Evolutionary conservation across 1,140 invertebrate genomes (phyloP).

Genomic region (Panagrolaimus sp.): DNA sequence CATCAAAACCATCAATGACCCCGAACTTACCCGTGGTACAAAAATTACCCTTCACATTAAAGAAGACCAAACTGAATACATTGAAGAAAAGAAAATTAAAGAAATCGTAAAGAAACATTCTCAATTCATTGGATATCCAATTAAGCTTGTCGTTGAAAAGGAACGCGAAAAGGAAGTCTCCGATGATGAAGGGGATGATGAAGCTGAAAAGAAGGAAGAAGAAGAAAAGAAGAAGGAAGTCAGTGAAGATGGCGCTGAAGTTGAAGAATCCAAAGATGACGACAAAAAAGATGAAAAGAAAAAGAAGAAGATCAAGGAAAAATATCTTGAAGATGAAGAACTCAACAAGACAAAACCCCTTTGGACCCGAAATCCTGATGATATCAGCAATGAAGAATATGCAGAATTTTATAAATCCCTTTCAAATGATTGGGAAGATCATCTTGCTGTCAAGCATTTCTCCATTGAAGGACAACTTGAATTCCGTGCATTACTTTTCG

Average conservation of each 20-base stretch:
- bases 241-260: constrained; percentile 62
- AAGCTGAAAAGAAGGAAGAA: constrained; percentile 68
- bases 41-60: constrained; percentile 82
- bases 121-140: constrained; percentile 98
- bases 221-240: constrained; percentile 60
- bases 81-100: constrained; percentile 87
- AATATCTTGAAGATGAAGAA: constrained; percentile 94
- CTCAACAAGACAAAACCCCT: constrained; percentile 98
- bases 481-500: constrained; percentile 88
- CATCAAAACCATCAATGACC: constrained; percentile 69
- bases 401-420: constrained; percentile 98
- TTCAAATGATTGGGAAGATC: constrained; percentile 98
- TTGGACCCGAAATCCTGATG: constrained; percentile 95
- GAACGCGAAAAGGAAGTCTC: constrained; percentile 76
- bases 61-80: constrained; percentile 82
- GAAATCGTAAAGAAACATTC: constrained; percentile 98
- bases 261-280: constrained; percentile 70
- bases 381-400: constrained; percentile 94
- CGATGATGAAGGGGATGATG: constrained; percentile 69
- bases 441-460: constrained; percentile 96
- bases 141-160: constrained; percentile 83
- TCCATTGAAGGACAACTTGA: constrained; percentile 96
- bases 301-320: constrained; percentile 87
- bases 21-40: constrained; percentile 77
- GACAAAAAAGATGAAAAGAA: constrained; percentile 77